Evolutionary conservation across 53 echinoderm and acorn worm species (phyloP), one percentile per base, ranked within the genome.

Genomic region (Holothuria leucospilota): DNA sequence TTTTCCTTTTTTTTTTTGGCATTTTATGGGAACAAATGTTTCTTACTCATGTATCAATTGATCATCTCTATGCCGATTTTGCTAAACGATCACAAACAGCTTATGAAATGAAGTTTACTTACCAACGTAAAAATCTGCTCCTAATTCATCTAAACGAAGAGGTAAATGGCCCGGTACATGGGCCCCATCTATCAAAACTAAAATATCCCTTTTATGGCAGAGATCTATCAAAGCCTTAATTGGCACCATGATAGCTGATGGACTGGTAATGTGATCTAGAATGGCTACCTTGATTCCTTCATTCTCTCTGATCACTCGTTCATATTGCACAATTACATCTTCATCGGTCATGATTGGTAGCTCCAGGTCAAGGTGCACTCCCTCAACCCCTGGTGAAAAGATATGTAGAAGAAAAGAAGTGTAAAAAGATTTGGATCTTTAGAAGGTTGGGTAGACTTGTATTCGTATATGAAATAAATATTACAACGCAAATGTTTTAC

Each of bases 71-170:
- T 66, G 10, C 14, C n/a, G 16, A 56, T 2, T 18, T 56, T 2
- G 1, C 27, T 67, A 13, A 40, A 41, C 10, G 25, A 13, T 59
- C 3, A 8, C 49, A 42, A 9, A 8, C 56, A 68, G 85, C 18
- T 18, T 16, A 16, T 18, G 0, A 18, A 15, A 56, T 18, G 15
- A 56, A 56, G 16, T 29, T 8, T 56, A 56, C 56, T 11, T 63
- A 95, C 95, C 95, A 59, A 65, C 59, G 71, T 96, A 96, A 70
- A 89, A 96, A 69, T 96, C 93, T 7, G 90, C 93, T 15, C 86
- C 89, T 27, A 93, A 53, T 27, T 93, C 75, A 41, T 93, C 87
- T 34, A 96, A 62, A 53, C 80, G 26, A 0, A 96, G 77, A 12
- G 89, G 68, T 20, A 96, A 49, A 38, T 96, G 96, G 16, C 96